Conservation (phyloP, 2,113 vertebrate species). For the Rhineura floridana region DNA sequence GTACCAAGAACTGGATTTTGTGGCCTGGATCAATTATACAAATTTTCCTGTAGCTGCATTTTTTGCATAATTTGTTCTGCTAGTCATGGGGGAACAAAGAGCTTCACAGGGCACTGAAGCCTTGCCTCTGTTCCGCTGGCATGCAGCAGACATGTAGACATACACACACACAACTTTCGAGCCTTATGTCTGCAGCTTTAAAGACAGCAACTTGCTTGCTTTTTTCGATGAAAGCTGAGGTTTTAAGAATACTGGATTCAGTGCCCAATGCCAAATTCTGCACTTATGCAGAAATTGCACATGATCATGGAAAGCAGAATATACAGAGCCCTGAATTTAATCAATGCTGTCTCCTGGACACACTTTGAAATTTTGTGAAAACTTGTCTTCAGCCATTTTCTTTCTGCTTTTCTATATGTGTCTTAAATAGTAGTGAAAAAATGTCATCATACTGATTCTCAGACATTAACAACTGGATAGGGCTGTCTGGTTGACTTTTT, state of each 20-base stretch:
- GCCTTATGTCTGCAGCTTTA: background rate
- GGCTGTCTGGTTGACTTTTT: constrained; percentile 12
- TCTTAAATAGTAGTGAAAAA: constrained; percentile 3
- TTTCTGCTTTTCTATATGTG: background rate
- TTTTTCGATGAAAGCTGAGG: background rate
- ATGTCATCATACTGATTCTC: constrained; percentile 7
- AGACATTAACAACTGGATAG: constrained; percentile 7
- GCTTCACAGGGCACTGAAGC: background rate
- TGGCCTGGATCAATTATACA: background rate
- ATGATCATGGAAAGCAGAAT: background rate
- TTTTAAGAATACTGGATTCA: background rate
- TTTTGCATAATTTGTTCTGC: background rate
- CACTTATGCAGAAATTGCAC: background rate
- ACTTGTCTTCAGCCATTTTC: background rate
- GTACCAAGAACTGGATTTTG: background rate
- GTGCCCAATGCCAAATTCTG: background rate
- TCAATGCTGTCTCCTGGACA: background rate
- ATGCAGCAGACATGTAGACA: background rate
- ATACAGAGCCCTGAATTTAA: background rate
- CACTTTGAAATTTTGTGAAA: background rate
- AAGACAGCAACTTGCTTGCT: background rate
- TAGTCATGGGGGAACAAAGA: background rate
- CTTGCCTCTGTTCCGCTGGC: background rate
- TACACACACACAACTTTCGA: background rate
- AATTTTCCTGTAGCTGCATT: background rate